Conservation (phyloP, 2,797 vertebrate genomes). For the Poecilia picta region DNA sequence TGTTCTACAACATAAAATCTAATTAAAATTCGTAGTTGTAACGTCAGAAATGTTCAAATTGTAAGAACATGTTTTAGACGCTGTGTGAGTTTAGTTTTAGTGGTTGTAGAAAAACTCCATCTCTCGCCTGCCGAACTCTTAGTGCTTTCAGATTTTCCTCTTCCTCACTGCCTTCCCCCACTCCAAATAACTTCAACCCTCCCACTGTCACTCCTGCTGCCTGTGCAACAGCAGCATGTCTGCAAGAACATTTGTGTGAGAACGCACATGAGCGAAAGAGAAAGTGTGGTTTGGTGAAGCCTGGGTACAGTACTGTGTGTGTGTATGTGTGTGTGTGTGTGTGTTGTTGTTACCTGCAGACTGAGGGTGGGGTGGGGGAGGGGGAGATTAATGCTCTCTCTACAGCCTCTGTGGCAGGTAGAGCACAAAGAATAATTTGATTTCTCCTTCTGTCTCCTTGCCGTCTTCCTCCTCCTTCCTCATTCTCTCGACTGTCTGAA, state of each 20-base stretch:
- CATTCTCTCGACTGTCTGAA: constrained; percentile 64
- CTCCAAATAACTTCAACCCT: constrained; percentile 11
- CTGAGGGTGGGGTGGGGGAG: constrained; percentile 44
- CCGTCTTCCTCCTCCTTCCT: constrained; percentile 58
- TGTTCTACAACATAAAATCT: neutral
- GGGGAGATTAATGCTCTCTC: constrained; percentile 77
- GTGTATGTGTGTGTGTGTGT: constrained; percentile 10
- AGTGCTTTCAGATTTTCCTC: constrained; percentile 5
- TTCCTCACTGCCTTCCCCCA: constrained; percentile 4
- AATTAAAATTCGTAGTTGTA: neutral
- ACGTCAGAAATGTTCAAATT: neutral
- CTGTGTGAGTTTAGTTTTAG: neutral
- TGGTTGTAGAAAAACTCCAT: constrained; percentile 1
- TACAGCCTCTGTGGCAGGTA: constrained; percentile 72
- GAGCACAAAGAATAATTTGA: constrained; percentile 79
- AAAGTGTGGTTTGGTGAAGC: constrained; percentile 44
- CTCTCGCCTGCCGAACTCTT: constrained; percentile 7
- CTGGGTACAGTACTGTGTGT: constrained; percentile 15
- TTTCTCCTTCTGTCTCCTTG: constrained; percentile 70
- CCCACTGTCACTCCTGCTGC: constrained; percentile 25
- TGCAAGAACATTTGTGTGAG: constrained; percentile 35
- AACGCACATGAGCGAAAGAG: constrained; percentile 45
- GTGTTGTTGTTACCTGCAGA: constrained; percentile 71
- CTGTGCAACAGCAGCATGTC: constrained; percentile 37
- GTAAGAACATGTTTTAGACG: neutral